Evolutionary conservation across 2,113 vertebrate species (phyloP).

Genomic region (Gasterosteus nipponicus): DNA sequence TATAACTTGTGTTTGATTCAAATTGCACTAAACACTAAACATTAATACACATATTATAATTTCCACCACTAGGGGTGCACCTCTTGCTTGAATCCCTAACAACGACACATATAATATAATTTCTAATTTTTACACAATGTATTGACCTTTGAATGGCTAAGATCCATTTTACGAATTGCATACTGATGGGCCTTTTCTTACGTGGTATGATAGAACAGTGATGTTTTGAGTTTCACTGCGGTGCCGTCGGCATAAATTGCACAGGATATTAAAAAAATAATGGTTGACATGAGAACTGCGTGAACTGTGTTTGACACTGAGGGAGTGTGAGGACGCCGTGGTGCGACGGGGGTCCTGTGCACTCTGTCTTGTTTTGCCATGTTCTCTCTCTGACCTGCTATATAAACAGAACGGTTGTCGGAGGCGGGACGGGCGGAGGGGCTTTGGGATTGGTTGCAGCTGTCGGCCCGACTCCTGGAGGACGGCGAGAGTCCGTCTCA

Average conservation of each 20-base stretch:
- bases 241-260: background rate
- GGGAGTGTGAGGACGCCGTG: background rate
- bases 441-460: conserved; percentile 18
- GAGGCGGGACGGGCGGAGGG: conserved; percentile 4
- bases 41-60: no score
- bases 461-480: conserved; percentile 50
- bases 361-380: conserved; percentile 41
- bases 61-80: no score
- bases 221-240: background rate
- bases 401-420: conserved; percentile 46
- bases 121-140: background rate
- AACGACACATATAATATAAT: no score
- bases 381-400: conserved; percentile 48
- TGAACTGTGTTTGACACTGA: conserved; percentile 17
- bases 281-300: background rate
- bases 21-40: no score
- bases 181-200: background rate
- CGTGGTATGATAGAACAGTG: background rate
- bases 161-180: background rate
- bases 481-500: conserved; percentile 54
- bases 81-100: no score
- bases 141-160: background rate
- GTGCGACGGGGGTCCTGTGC: background rate
- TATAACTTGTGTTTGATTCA: no score
- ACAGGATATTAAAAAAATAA: background rate